phyloP scores from a whole-genome alignment of 2,113 vertebrate genomes.

The Asarcornis scutulata region DNA sequence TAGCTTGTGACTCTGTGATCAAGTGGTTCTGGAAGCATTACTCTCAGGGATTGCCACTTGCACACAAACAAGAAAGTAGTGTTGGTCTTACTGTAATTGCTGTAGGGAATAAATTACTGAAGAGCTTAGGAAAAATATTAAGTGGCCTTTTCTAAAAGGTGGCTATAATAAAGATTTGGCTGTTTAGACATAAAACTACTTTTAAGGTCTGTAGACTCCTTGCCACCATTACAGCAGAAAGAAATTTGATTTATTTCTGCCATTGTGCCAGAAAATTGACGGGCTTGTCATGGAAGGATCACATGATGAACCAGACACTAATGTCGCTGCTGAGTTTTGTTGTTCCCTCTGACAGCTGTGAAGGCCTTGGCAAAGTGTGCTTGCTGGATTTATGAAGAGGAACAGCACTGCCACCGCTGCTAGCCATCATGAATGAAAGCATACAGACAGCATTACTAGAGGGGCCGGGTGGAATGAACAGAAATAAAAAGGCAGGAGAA shows the following conservation, averaged over 20 bases:
- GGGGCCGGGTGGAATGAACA: background rate
- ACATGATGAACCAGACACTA: background rate
- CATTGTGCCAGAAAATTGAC: background rate
- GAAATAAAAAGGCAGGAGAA: background rate
- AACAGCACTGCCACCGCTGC: background rate
- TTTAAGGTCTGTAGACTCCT: background rate
- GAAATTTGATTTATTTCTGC: background rate
- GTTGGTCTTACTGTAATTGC: background rate
- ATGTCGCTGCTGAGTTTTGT: background rate
- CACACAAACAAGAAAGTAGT: background rate
- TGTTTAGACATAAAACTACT: background rate
- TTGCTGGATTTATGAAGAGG: background rate
- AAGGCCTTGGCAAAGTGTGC: background rate
- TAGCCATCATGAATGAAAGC: background rate
- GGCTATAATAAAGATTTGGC: background rate
- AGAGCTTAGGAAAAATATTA: background rate
- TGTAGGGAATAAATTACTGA: background rate
- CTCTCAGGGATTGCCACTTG: background rate
- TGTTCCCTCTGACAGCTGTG: constrained; percentile 1
- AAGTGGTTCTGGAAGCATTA: background rate
- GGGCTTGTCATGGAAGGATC: background rate
- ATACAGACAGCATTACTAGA: background rate
- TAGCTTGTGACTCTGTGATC: background rate
- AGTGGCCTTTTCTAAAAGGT: background rate
- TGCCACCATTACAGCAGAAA: background rate